These are phyloP conservation scores for Ailurus styani DNA, from an alignment of 2,113 vertebrate genomes.

Conservation along the genomic window DNA sequence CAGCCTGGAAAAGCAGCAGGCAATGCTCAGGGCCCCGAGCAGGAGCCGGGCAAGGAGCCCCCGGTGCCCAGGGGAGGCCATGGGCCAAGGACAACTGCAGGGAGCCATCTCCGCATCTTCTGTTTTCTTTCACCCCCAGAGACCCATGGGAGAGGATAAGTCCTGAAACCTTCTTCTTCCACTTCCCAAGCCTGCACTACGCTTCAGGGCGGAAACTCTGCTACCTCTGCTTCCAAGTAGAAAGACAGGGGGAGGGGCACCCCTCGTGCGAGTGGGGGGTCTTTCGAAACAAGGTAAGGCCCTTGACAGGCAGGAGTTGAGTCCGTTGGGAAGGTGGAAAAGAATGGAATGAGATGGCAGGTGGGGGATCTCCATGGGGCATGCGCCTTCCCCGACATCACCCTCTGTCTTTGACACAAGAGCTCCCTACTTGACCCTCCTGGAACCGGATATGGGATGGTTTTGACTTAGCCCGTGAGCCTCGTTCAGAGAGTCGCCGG, in stretches of 20 bases:
- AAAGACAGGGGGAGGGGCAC: accelerated
- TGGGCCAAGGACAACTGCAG: background rate
- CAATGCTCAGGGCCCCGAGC: background rate
- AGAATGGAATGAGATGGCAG: background rate
- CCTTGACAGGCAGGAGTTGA: background rate
- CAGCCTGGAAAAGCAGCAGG: background rate
- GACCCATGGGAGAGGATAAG: accelerated
- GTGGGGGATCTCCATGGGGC: accelerated
- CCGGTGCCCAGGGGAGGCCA: accelerated
- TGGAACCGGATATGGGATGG: background rate
- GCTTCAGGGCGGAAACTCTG: accelerated
- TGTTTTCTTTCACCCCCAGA: background rate
- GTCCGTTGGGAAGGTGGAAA: background rate
- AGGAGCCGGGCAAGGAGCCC: accelerated
- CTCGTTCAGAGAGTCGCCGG: background rate
- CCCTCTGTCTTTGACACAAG: background rate
- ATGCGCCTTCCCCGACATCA: background rate
- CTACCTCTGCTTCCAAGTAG: slow-evolving; percentile 40
- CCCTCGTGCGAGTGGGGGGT: accelerated
- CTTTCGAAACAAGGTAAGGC: background rate
- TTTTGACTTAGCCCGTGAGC: background rate
- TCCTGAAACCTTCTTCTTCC: accelerated
- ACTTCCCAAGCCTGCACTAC: accelerated
- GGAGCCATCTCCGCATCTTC: accelerated
- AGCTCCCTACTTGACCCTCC: background rate